These are phyloP conservation scores for Rotaria socialis DNA, from an alignment of 2,888 invertebrate genomes.

Conservation along the genomic window DNA sequence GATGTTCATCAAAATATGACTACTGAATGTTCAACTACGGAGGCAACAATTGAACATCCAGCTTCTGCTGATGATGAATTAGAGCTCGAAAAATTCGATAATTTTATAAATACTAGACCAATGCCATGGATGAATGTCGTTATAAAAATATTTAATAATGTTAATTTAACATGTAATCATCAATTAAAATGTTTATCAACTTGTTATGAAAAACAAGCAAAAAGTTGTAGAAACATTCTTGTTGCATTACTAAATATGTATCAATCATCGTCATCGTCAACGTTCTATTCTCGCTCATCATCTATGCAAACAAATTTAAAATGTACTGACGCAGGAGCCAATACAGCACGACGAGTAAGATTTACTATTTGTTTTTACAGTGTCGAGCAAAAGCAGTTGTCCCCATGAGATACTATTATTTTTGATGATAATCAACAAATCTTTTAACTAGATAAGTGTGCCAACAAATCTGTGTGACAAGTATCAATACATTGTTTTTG, in stretches of 20 bases:
- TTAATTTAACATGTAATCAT: background rate
- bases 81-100: background rate
- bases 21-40: background rate
- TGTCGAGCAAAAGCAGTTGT: too few relatives aligned
- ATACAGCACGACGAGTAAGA: background rate
- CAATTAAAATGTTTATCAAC: background rate
- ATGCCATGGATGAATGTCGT: slow-evolving; percentile 25
- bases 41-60: background rate
- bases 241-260: slow-evolving; percentile 12
- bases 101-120: background rate
- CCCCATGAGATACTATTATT: too few relatives aligned
- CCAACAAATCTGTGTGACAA: too few relatives aligned
- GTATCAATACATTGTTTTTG: too few relatives aligned
- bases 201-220: slow-evolving; percentile 27
- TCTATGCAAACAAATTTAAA: background rate
- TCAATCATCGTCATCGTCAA: background rate
- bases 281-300: background rate
- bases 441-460: too few relatives aligned
- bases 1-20: background rate
- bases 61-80: background rate
- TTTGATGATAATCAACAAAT: too few relatives aligned
- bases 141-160: background rate
- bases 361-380: too few relatives aligned
- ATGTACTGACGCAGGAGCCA: background rate
- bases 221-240: background rate